Base-by-base conservation (phyloP, 2,797 vertebrate species). In the Enteromius unitaeniatus region DNA sequence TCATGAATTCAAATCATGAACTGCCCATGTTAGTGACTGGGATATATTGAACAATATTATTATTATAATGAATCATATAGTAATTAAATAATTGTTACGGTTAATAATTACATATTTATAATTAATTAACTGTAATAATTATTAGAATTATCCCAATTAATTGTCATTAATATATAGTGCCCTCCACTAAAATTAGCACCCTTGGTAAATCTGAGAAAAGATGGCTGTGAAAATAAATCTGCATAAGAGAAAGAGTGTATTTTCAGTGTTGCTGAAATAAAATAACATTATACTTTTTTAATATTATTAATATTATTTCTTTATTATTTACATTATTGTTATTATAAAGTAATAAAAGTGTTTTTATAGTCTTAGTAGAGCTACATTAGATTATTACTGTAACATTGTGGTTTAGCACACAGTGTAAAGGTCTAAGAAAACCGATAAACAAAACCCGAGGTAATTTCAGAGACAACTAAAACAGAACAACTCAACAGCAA, bases 401-500 rank as follows among this genome's bases (percentile, higher is more conserved):
- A 62, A 62, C 37, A 60, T 26, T 28, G 15, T 26, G 42, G 8
- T 51, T 67, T 34, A 40, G 2, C 15, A 72, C 10, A 60, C 49
- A 0, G 55, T 13, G 8, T 19, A 58, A 42, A 81, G 13, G 26
- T 47, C 19, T 23, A 31, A 17, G 19, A 31, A 81, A 81, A 74
- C 34, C 4, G 14, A 42, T 37, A 26, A 70, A 70, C 49, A 42
- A 53, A 69, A 68, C 64, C 60, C 6, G 6, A 55, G 65, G 49
- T 55, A 28, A 55, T 55, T 70, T 70, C 40, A 51, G 26, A 67
- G 5, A 15, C 28, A 55, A 65, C 70, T 55, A 23, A 65, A 82
- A 65, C 70, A 74, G 28, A 82, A 62, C 58, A 81, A 81, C 47
- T 37, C 34, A 3, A 55, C 10, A 42, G 62, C 19, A 75, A 19